Conservation (phyloP, 2,888 invertebrate genomes). For the Octodonta nipae region DNA sequence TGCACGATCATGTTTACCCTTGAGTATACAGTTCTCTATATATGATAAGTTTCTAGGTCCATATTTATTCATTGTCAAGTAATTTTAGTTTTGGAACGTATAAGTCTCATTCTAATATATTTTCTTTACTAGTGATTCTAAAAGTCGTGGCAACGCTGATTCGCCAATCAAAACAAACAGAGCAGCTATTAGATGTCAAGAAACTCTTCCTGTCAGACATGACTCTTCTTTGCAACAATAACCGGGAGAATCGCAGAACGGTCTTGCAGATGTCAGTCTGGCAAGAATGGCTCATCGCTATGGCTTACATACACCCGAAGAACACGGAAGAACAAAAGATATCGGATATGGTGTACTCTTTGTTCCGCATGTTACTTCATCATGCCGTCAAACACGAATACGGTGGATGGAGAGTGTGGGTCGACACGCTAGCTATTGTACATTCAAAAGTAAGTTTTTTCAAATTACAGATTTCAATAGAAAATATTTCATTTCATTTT, state of each 20-base stretch:
- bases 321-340: constrained; percentile 90
- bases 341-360: constrained; percentile 93
- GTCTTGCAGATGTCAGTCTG: constrained; percentile 99
- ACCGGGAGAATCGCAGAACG: constrained; percentile 89
- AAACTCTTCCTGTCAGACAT: constrained; percentile 94
- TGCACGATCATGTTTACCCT: too few relatives aligned
- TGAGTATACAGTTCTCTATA: too few relatives aligned
- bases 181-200: constrained; percentile 82
- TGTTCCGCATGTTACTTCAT: constrained; percentile 93
- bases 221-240: constrained; percentile 94
- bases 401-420: constrained; percentile 99
- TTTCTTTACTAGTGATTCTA: constrained; percentile 67
- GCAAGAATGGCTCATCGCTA: constrained; percentile 98
- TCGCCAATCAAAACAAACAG: constrained; percentile 88
- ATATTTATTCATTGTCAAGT: too few relatives aligned
- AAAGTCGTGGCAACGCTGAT: constrained; percentile 97
- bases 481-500: too few relatives aligned
- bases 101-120: too few relatives aligned
- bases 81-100: too few relatives aligned
- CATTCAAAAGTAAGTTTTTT: constrained; percentile 75
- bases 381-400: constrained; percentile 99
- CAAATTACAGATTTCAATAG: not conserved
- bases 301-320: constrained; percentile 95
- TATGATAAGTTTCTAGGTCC: too few relatives aligned
- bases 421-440: constrained; percentile 96